Conservation (phyloP, 1,140 invertebrate species). For the Sinella curviseta region DNA sequence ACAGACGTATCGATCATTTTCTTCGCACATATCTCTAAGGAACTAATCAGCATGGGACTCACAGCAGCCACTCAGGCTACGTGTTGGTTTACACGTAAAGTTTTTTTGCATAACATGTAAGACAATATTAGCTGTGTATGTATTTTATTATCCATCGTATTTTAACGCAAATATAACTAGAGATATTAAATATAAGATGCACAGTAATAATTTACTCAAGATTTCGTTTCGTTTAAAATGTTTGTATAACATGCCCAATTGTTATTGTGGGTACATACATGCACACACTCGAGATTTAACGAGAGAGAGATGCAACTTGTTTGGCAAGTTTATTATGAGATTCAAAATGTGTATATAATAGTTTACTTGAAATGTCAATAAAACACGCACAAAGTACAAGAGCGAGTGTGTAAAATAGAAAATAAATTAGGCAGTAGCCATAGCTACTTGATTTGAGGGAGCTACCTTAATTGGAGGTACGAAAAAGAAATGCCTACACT, state of each 20-base stretch:
- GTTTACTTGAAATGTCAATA: neutral
- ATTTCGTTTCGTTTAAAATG: neutral
- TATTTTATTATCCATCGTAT: neutral
- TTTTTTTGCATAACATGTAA: neutral
- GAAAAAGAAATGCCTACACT: neutral
- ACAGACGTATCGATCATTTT: neutral
- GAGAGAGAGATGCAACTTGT: neutral
- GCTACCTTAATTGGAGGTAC: neutral
- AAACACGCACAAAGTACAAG: too few species aligned
- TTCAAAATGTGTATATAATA: neutral
- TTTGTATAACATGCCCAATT: neutral
- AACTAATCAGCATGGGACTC: neutral
- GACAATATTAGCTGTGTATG: neutral
- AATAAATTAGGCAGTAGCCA: neutral
- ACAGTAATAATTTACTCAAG: neutral
- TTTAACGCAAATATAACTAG: neutral
- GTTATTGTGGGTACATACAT: neutral
- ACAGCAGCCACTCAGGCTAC: neutral
- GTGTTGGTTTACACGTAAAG: neutral
- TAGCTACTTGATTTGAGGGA: neutral
- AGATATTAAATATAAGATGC: neutral
- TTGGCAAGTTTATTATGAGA: neutral
- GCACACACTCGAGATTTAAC: too few species aligned
- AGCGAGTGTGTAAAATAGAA: neutral
- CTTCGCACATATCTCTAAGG: neutral